Percentiles rank a stretch among this genome's conserved stretches.
Evolutionary conservation across 2,888 invertebrate genomes (phyloP).

Genomic region (Melanostoma scalare): DNA sequence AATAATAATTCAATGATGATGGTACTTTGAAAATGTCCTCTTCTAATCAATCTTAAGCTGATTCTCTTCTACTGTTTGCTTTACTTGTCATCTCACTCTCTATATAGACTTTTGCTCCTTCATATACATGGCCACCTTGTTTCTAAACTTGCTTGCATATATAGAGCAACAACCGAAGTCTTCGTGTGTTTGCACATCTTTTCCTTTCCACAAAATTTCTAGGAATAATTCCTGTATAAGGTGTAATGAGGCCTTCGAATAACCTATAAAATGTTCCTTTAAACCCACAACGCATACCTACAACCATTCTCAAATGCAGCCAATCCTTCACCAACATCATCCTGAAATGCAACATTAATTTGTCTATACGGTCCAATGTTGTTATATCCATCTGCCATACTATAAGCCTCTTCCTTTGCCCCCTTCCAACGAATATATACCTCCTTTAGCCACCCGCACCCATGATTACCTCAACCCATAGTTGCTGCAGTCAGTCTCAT

Average conservation of each 20-base stretch:
- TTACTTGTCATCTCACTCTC: neutral
- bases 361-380: constrained; percentile 65
- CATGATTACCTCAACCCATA: constrained; percentile 3
- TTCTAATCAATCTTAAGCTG: constrained; percentile 44
- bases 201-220: constrained; percentile 45
- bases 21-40: constrained; percentile 12
- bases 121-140: constrained; percentile 11
- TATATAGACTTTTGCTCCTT: neutral
- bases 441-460: no score
- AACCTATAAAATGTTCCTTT: constrained; percentile 64
- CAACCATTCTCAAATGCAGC: constrained; percentile 1
- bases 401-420: constrained; percentile 26
- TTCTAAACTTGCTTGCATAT: constrained; percentile 14
- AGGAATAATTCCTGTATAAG: constrained; percentile 47
- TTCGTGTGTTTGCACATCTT: constrained; percentile 57
- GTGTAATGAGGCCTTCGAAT: constrained; percentile 65
- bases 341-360: constrained; percentile 69
- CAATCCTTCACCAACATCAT: constrained; percentile 28
- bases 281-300: constrained; percentile 10
- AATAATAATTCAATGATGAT: constrained; percentile 21
- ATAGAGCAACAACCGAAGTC: constrained; percentile 7
- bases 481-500: constrained; percentile 60
- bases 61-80: constrained; percentile 23
- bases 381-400: constrained; percentile 54
- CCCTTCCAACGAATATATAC: neutral